Evolutionary conservation across 2,113 vertebrate genomes (phyloP), one percentile per base, ranked within the genome.

Genomic region (Morone chrysops): DNA sequence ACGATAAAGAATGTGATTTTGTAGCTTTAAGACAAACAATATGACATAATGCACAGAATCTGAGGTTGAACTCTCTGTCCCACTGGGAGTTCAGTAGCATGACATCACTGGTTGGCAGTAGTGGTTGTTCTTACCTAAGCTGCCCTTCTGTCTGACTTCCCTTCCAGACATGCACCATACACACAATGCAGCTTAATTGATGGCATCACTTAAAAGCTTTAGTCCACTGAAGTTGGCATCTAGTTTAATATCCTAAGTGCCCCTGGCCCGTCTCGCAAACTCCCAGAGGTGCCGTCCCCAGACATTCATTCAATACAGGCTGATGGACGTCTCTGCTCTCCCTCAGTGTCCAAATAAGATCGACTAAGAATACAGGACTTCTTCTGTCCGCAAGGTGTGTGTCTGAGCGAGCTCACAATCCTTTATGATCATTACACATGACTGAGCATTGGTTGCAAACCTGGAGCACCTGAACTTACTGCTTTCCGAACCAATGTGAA

Each of bases 231-330:
- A 79, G 80, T 66, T 79, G 66, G 80, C 80, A 75, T 75, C 80
- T 65, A 50, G 70, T 86, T 82, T 82, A 86, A 56, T 82, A 56
- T 82, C 84, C 70, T 80, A 75, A 86, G 80, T 75, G 84, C 60
- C 40, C 3, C 68, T 43, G 48, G 65, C 20, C 38, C 11, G n/a
- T 53, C 79, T 69, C 25, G 31, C 79, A 66, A 45, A 71, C 50
- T 86, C 84, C 84, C 83, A 68, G 60, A 82, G 80, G 70, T 38
- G 17, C 79, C 57, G 78, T 70, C 66, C 38, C 59, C 66, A 82
- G 65, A 82, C 57, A 45, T 48, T 59, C 43, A 60, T 70, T 82
- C 75, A 79, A 75, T 82, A 82, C 50, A 36, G 61, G 25, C 83
- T 79, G 76, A 78, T 25, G 66, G 66, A 70, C 45, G 9, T 38